Percentiles rank a stretch among this genome's conserved stretches.
These are phyloP conservation scores for Tipula vernalis DNA, from an alignment of 2,888 invertebrate species.

Conservation along the genomic window DNA sequence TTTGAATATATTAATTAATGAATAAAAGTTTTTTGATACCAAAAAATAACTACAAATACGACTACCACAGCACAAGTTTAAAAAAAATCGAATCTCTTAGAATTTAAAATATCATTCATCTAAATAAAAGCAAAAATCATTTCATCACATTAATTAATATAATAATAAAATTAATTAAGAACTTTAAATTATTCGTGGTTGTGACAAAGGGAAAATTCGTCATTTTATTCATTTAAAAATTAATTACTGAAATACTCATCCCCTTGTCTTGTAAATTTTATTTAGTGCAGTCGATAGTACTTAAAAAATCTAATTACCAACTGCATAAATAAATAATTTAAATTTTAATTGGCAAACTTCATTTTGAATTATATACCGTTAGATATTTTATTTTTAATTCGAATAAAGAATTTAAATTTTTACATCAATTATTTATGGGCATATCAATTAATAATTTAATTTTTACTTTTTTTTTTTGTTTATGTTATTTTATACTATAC, in stretches of 20 bases:
- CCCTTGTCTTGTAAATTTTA: neutral
- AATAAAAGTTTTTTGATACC: neutral
- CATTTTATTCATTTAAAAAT: neutral
- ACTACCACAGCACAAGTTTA: neutral
- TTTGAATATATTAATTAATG: neutral
- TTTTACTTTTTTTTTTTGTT: neutral
- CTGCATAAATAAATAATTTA: neutral
- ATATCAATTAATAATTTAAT: neutral
- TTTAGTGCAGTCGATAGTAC: neutral
- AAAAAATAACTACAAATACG: neutral
- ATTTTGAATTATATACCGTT: neutral
- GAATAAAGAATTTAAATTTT: neutral
- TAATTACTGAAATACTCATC: neutral
- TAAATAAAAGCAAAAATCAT: neutral
- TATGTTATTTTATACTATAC: neutral
- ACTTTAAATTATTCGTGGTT: neutral
- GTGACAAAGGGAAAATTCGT: neutral
- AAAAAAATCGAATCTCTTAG: neutral
- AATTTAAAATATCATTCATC: neutral
- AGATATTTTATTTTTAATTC: neutral
- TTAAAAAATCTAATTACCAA: neutral
- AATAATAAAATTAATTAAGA: neutral
- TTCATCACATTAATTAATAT: neutral
- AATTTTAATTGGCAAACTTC: neutral
- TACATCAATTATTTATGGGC: neutral